Evolutionary conservation across 35 echinoderm and acorn worm genomes (phyloP).

Genomic region (Ptychodera flava): DNA sequence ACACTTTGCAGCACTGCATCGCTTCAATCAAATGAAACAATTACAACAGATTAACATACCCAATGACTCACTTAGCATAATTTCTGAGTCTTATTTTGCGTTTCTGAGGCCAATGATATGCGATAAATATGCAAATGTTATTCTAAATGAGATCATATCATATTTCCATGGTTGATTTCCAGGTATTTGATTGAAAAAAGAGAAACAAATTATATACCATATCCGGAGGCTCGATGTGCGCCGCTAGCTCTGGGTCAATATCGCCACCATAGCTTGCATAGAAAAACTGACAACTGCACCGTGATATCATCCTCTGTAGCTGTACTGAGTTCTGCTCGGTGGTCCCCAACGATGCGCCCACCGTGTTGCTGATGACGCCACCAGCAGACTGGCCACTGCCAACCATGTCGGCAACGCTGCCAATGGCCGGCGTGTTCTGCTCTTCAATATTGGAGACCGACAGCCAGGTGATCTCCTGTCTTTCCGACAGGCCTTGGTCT

Average conservation of each 20-base stretch:
- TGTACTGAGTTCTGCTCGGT: conserved; percentile 72
- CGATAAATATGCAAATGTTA: too few relatives aligned
- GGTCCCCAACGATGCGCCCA: conserved; percentile 53
- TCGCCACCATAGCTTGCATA: conserved; percentile 74
- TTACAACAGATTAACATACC: too few relatives aligned
- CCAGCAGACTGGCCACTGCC: conserved; percentile 96
- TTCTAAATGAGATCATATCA: too few relatives aligned
- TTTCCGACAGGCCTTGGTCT: conserved; percentile 19
- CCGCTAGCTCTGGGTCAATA: conserved; percentile 60
- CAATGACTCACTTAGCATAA: too few relatives aligned
- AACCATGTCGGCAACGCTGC: conserved; percentile 71
- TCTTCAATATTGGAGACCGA: conserved; percentile 69
- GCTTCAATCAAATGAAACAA: too few relatives aligned
- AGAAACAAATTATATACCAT: too few relatives aligned
- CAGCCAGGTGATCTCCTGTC: conserved; percentile 65
- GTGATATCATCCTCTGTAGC: conserved; percentile 83
- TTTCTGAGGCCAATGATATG: too few relatives aligned
- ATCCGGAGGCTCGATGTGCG: conserved; percentile 17
- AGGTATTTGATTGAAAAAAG: too few relatives aligned
- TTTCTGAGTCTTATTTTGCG: too few relatives aligned
- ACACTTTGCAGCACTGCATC: too few relatives aligned
- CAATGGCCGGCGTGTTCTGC: conserved; percentile 26
- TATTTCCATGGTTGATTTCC: too few relatives aligned
- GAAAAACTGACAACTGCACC: conserved; percentile 82
- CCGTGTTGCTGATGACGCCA: conserved; percentile 90